These are phyloP conservation scores for Mesopsocus fuscifrons DNA, from an alignment of 2,888 invertebrate genomes.

Conservation along the genomic window DNA sequence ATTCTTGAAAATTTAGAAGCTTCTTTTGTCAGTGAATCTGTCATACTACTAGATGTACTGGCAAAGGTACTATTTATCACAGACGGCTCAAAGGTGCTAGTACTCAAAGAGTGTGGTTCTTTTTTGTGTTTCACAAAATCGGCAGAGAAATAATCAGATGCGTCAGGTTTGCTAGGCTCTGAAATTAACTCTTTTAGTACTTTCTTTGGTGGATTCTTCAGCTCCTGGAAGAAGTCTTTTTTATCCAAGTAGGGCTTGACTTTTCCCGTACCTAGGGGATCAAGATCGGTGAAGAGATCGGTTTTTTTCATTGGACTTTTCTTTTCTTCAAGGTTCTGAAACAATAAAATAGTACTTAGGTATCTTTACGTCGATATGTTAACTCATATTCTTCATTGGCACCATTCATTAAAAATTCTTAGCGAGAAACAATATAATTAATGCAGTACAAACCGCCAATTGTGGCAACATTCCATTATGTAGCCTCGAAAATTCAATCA, in stretches of 20 bases:
- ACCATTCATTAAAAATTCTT: no score
- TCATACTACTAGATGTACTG: slow-evolving; percentile 11
- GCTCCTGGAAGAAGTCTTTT: slow-evolving; percentile 89
- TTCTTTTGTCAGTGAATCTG: slow-evolving; percentile 7
- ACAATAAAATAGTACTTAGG: no score
- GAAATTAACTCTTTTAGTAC: slow-evolving; percentile 66
- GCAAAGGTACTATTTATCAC: slow-evolving; percentile 11
- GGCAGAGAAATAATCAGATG: slow-evolving; percentile 21
- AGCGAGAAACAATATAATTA: no score
- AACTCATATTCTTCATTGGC: no score
- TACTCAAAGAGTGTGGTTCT: no score
- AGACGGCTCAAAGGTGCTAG: slow-evolving; percentile 9
- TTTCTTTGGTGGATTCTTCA: slow-evolving; percentile 87
- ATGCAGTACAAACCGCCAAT: no score
- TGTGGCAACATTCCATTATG: no score
- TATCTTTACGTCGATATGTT: no score
- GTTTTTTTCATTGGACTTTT: slow-evolving; percentile 19
- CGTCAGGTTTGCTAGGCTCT: slow-evolving; percentile 15
- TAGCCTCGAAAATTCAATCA: no score
- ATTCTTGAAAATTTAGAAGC: slow-evolving; percentile 18
- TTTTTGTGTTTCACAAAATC: slow-evolving; percentile 18
- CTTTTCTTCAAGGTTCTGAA: slow-evolving; percentile 3
- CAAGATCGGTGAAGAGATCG: slow-evolving; percentile 85
- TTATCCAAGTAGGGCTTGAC: slow-evolving; percentile 87
- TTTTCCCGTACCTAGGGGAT: slow-evolving; percentile 80